A percentile compares a stretch with the other conserved stretches of the same genome.
Conservation (phyloP, 37 sponge, comb jelly and placozoan species). For the Dysidea cf. avara region DNA sequence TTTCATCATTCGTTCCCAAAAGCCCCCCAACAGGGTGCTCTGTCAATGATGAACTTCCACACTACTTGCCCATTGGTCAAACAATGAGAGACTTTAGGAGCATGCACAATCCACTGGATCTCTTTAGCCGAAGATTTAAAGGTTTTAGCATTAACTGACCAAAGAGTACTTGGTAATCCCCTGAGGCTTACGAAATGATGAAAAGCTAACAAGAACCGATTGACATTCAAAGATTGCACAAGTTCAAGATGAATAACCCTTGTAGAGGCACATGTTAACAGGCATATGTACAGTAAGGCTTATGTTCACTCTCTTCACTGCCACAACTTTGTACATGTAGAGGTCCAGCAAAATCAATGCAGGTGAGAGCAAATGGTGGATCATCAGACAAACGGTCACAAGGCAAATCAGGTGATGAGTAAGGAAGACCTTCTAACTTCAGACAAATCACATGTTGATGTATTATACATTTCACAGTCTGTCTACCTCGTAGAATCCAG, state of each 20-base stretch:
- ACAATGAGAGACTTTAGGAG: neutral
- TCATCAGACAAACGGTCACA: too few relatives aligned
- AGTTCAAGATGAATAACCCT: neutral
- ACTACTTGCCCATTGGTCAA: slow-evolving; percentile 8
- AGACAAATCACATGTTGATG: too few relatives aligned
- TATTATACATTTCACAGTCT: too few relatives aligned
- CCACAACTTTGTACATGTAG: too few relatives aligned
- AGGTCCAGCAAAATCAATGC: too few relatives aligned
- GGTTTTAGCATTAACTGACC: slow-evolving; percentile 49
- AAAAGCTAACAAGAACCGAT: too few relatives aligned
- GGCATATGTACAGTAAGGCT: neutral
- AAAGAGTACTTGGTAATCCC: slow-evolving; percentile 30
- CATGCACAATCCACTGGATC: neutral
- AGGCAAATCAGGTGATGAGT: too few relatives aligned
- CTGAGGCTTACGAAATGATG: slow-evolving; percentile 35
- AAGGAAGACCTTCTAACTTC: too few relatives aligned
- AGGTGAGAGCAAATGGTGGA: too few relatives aligned
- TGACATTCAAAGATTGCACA: neutral
- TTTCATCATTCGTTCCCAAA: neutral
- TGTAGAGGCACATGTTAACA: neutral
- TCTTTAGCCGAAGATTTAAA: slow-evolving; percentile 39
- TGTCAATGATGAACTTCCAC: slow-evolving; percentile 35
- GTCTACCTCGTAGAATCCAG: too few relatives aligned
- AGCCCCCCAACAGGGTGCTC: neutral
- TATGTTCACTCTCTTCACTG: too few relatives aligned